Evolutionary conservation across 2,888 invertebrate genomes (phyloP).

Genomic region (Rutpela maculata): DNA sequence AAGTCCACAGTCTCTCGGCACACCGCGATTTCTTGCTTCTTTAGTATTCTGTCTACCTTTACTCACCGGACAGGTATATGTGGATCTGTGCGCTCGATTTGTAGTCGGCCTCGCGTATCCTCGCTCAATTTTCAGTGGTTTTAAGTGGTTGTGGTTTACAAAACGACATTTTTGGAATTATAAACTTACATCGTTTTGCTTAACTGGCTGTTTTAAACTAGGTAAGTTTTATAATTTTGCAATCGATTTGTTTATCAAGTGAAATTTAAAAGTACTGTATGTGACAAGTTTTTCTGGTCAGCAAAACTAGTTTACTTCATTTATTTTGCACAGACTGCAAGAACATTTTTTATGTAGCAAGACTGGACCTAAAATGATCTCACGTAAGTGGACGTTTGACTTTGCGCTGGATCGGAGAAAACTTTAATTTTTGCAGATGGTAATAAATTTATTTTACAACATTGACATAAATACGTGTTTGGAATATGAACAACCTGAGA

Average conservation of each 20-base stretch:
- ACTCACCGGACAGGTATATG: constrained; percentile 55
- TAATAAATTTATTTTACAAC: constrained; percentile 24
- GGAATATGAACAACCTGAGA: constrained; percentile 29
- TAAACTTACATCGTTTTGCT: background rate
- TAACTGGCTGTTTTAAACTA: background rate
- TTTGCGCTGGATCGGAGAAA: constrained; percentile 4
- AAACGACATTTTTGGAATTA: constrained; percentile 21
- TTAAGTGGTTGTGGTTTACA: constrained; percentile 27
- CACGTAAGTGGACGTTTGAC: background rate
- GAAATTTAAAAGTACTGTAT: constrained; percentile 4
- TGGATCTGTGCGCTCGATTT: constrained; percentile 20
- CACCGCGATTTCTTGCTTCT: constrained; percentile 51
- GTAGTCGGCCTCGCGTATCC: constrained; percentile 19
- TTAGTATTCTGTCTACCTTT: constrained; percentile 59
- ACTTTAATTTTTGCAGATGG: constrained; percentile 3
- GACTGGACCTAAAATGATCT: background rate
- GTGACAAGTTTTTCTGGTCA: constrained; percentile 16
- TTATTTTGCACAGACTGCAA: constrained; percentile 8
- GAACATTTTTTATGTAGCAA: background rate
- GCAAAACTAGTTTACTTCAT: constrained; percentile 29
- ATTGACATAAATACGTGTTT: constrained; percentile 45
- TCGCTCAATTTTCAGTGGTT: constrained; percentile 17
- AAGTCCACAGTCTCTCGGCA: constrained; percentile 39
- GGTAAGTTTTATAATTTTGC: constrained; percentile 27
- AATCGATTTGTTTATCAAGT: constrained; percentile 1